Base-by-base conservation (phyloP, 2,797 vertebrate species). In the Platyrinchus mystaceus region DNA sequence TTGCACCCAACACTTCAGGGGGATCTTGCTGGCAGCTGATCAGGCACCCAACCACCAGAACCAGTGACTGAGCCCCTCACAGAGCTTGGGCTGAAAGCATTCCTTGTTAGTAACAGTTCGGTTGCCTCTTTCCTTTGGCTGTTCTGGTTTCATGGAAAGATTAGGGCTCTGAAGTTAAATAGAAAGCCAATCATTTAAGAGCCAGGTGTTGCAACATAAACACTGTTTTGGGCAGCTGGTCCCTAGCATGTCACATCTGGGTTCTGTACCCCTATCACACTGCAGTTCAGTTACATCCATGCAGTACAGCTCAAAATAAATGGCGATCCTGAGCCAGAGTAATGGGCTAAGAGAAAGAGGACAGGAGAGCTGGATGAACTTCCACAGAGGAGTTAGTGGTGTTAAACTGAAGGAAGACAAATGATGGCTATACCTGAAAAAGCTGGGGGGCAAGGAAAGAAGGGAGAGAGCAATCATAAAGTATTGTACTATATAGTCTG, bases 401-500 rank as follows among this genome's bases (percentile, higher is more conserved):
- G 23, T 74, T 49, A 52, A 76, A 52, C 27, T 43, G 37, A 85
- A 80, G 19, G 36, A 53, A 34, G 12, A 39, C 24, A 73, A 63
- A 69, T 41, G 0, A 32, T 68, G 36, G 7, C 44, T 87, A 6
- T 30, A 30, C 23, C 14, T 53, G 14, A 58, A 90, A 88, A 89
- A 46, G 8, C 16, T 37, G 49, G 3, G 14, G 5, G 5, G 2
- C 9, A 37, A 59, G n/a, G 27, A 7, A 17, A 20, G 16, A 84
- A 64, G 21, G 12, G 26, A 84, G 53, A 75, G 13, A 46, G 8
- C 12, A 85, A 47, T 43, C n/a, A 28, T 2, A 1, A 34, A 56
- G 19, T 18, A 20, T 23, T 84, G n/a, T 1, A 1, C 49, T 78
- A 21, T 9, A n/a, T 4, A 49, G 21, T 58, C 18, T 2, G 1